Conservation (phyloP, 2,888 invertebrate genomes). For the Lamellibrachia columna region DNA sequence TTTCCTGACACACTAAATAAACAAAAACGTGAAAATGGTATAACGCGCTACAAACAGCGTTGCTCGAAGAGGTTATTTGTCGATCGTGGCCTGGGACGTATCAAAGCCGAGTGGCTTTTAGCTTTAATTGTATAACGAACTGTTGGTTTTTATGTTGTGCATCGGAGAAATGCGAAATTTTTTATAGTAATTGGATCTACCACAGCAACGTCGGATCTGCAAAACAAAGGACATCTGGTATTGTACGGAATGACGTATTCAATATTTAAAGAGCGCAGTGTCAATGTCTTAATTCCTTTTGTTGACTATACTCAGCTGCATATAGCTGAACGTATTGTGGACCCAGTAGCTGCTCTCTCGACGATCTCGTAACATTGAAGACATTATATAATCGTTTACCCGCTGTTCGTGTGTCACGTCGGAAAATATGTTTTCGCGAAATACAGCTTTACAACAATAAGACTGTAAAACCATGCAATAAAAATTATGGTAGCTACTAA, state of each 20-base stretch:
- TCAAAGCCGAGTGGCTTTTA: constrained; percentile 6
- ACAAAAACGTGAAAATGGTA: not conserved
- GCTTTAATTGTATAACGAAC: not conserved
- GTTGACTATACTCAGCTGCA: not conserved
- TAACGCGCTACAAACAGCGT: not conserved
- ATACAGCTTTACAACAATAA: no score
- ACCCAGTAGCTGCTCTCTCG: not conserved
- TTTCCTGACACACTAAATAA: not conserved
- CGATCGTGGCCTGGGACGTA: not conserved
- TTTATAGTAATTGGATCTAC: not conserved
- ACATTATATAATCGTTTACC: not conserved
- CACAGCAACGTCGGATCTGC: not conserved
- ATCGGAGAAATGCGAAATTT: not conserved
- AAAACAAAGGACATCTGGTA: not conserved
- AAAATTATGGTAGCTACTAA: no score
- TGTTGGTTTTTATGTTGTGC: not conserved
- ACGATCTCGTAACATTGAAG: not conserved
- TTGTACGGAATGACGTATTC: not conserved
- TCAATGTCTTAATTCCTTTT: not conserved
- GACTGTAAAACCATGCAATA: no score
- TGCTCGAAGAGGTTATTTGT: not conserved
- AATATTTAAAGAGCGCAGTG: not conserved
- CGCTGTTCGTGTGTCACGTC: not conserved
- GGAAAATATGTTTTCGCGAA: not conserved
- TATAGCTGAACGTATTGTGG: not conserved